phyloP scores from a whole-genome alignment of 1,140 invertebrate species.

The Zaprionus ghesquierei region DNA sequence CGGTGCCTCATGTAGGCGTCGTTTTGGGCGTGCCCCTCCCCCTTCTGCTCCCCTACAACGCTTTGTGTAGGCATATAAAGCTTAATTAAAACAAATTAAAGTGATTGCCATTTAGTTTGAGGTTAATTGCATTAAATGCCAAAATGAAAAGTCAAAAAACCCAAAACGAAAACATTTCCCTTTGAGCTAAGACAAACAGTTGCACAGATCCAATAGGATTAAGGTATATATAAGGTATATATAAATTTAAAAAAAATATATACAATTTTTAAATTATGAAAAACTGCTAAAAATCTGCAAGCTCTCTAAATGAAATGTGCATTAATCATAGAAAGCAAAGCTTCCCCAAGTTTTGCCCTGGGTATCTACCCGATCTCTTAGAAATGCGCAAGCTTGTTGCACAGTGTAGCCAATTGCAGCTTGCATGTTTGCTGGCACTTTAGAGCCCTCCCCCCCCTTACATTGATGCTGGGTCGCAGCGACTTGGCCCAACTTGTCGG shows the following conservation, averaged over 20 bases:
- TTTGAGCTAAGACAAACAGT: no score
- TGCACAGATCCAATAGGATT: no score
- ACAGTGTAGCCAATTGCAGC: constrained; percentile 56
- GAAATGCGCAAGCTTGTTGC: not conserved
- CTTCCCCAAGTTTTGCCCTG: not conserved
- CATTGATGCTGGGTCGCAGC: constrained; percentile 20
- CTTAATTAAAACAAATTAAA: constrained; percentile 82
- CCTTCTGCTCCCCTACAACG: not conserved
- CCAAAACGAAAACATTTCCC: constrained; percentile 19
- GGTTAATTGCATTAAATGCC: constrained; percentile 81
- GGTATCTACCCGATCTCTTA: not conserved
- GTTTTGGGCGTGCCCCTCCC: constrained; percentile 30
- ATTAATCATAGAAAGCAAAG: not conserved
- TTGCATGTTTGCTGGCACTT: constrained; percentile 66
- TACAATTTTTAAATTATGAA: no score
- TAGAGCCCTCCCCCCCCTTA: no score
- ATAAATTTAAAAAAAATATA: no score
- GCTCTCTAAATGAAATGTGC: not conserved
- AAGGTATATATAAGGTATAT: no score
- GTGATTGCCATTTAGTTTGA: constrained; percentile 81
- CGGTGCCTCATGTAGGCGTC: constrained; percentile 64
- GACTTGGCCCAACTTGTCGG: constrained; percentile 57
- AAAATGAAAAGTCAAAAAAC: constrained; percentile 64
- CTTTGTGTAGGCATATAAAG: constrained; percentile 66
- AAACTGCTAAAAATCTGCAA: no score